Evolutionary conservation across 1,140 invertebrate species (phyloP).

Genomic region (Drosophila oshimai): DNA sequence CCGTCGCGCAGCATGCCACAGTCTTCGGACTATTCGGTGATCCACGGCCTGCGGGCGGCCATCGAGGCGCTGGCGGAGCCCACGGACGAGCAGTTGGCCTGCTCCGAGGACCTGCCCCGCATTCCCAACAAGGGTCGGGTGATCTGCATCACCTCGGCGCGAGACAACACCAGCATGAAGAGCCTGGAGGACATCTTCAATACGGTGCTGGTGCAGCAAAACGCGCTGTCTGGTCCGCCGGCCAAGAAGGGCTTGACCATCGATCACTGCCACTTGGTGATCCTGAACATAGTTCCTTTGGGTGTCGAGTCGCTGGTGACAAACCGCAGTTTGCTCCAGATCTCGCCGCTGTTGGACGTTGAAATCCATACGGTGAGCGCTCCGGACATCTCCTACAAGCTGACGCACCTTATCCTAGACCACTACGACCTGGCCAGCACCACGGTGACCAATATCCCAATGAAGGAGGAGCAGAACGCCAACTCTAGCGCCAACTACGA

Average conservation of each 20-base stretch:
- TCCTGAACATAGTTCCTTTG: slow-evolving; percentile 93
- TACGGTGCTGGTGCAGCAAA: slow-evolving; percentile 90
- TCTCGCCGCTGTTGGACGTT: slow-evolving; percentile 86
- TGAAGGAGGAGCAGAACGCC: slow-evolving; percentile 99
- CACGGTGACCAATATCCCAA: slow-evolving; percentile 98
- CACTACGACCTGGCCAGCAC: slow-evolving; percentile 97
- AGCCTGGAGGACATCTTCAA: slow-evolving; percentile 93
- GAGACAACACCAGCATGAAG: slow-evolving; percentile 92
- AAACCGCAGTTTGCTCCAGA: slow-evolving; percentile 86
- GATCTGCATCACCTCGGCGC: slow-evolving; percentile 93
- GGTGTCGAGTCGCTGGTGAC: slow-evolving; percentile 89
- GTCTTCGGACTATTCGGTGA: slow-evolving; percentile 87
- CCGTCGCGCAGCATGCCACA: slow-evolving; percentile 84
- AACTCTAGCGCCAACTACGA: slow-evolving; percentile 99
- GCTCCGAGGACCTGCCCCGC: slow-evolving; percentile 30
- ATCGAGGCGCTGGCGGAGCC: slow-evolving; percentile 93
- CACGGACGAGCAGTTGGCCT: slow-evolving; percentile 87
- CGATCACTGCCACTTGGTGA: slow-evolving; percentile 93
- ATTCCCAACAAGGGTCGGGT: slow-evolving; percentile 89
- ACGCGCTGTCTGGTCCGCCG: slow-evolving; percentile 88
- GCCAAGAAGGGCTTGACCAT: slow-evolving; percentile 86
- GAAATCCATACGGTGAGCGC: slow-evolving; percentile 89
- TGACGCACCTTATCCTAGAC: slow-evolving; percentile 89
- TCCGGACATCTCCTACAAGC: slow-evolving; percentile 86
- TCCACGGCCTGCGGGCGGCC: slow-evolving; percentile 93